Evolutionary conservation across 2,113 vertebrate genomes (phyloP), one percentile per base, ranked within the genome.

Genomic region (Irena cyanogastra): DNA sequence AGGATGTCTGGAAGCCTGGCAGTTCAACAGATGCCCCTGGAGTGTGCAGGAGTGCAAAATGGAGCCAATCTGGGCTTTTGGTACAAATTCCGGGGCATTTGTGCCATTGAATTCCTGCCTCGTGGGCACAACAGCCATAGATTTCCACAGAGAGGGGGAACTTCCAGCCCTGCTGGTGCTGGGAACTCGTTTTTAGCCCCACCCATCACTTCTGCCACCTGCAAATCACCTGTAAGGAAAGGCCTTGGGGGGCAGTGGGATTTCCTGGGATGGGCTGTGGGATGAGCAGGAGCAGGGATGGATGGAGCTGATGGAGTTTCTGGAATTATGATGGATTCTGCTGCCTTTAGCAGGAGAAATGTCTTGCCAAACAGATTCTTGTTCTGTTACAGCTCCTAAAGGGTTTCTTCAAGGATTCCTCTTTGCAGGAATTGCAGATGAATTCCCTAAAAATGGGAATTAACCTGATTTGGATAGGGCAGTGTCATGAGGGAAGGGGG

Each of bases 271-370:
- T 53, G 7, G 1, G 19, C 37, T 33, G 61, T 13, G 50, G 59
- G 57, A 7, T n/a, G 15, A 10, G 6, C 42, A 8, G 65, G 13
- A 16, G 21, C 63, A 27, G 59, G 3, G 56, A 35, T 1, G 30
- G 56, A n/a, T 28, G 39, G 59, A 68, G 33, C 10, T 2, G 7
- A 11, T 30, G 50, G 27, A 0, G 1, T 0, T 1, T 28, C 42
- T 16, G 59, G 53, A 45, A 59, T 85, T 41, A 19, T 0, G 13
- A 13, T 19, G 50, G 13, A 14, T 35, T 65, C 21, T 0, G 0
- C 14, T 60, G 41, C 17, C 31, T 81, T 66, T 54, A 44, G 22
- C 7, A 66, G 31, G 52, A 69, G 66, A 70, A 64, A 64, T 1
- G 2, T 45, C 68, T 21, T 70, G 56, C 82, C 26, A 76, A 61